phyloP scores from a whole-genome alignment of 2,797 vertebrate genomes.

The Cephalopachus bancanus region DNA sequence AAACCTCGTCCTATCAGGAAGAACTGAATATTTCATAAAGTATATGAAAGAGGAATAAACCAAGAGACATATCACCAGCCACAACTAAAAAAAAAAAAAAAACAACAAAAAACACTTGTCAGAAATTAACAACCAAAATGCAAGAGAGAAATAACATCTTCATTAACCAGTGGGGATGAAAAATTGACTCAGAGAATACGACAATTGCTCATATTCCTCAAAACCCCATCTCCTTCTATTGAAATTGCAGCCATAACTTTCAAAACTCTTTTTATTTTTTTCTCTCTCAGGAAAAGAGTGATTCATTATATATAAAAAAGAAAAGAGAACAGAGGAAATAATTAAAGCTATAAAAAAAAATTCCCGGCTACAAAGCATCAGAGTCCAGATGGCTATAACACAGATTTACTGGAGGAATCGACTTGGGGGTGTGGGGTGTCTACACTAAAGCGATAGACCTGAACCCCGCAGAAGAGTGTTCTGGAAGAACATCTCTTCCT shows the following conservation, averaged over 20 bases:
- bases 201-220: constrained; percentile 72
- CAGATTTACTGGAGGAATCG: constrained; percentile 54
- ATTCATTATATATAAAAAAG: constrained; percentile 78
- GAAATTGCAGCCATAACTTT: constrained; percentile 84
- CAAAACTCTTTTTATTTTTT: constrained; percentile 80
- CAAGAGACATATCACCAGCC: constrained; percentile 39
- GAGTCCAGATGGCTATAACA: constrained; percentile 75
- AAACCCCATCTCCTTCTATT: constrained; percentile 72
- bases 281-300: constrained; percentile 77
- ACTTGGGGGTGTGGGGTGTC: not conserved
- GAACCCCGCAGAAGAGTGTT: not conserved
- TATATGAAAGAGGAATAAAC: constrained; percentile 62
- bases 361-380: constrained; percentile 61
- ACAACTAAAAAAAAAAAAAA: constrained; percentile 58
- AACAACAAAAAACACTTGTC: constrained; percentile 71
- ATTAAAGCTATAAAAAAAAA: constrained; percentile 83
- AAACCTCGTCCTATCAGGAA: constrained; percentile 68
- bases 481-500: not conserved
- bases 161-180: constrained; percentile 77
- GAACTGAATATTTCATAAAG: constrained; percentile 78
- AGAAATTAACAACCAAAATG: constrained; percentile 79
- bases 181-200: constrained; percentile 74
- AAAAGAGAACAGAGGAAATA: constrained; percentile 79
- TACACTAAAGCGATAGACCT: not conserved
- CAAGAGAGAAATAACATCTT: constrained; percentile 79